A percentile compares a stretch with the other conserved stretches of the same genome.
phyloP scores from a whole-genome alignment of 2,888 invertebrate genomes.

The Drosophila anceps region DNA sequence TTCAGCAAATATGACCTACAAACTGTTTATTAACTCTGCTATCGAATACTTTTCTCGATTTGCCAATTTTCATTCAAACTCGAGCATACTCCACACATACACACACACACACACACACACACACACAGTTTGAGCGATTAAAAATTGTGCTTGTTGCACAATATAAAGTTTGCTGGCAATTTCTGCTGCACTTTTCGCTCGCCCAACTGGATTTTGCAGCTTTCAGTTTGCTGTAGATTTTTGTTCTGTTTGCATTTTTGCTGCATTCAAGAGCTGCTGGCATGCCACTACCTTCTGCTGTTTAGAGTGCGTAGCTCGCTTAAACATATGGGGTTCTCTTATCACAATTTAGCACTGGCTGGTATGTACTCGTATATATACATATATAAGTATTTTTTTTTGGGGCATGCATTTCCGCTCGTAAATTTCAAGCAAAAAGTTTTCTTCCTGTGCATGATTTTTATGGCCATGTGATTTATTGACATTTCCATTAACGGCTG shows the following conservation, averaged over 20 bases:
- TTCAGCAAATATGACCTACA: constrained; percentile 1
- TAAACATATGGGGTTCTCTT: constrained; percentile 35
- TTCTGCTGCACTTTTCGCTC: constrained; percentile 10
- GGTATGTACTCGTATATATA: constrained; percentile 3
- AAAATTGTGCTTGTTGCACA: constrained; percentile 31
- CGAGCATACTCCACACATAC: not conserved
- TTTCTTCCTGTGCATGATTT: constrained; percentile 77
- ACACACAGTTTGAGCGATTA: constrained; percentile 46
- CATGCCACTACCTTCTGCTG: not conserved
- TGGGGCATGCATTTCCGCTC: constrained; percentile 44
- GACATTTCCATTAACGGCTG: constrained; percentile 81
- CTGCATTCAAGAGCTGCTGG: constrained; percentile 7
- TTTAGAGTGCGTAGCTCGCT: constrained; percentile 17
- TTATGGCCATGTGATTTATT: constrained; percentile 72
- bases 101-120: constrained; percentile 2
- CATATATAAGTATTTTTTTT: constrained; percentile 1
- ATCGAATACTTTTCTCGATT: constrained; percentile 13
- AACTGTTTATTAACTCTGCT: constrained; percentile 6
- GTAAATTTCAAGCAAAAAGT: constrained; percentile 51
- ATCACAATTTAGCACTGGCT: constrained; percentile 36
- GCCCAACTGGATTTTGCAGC: not conserved
- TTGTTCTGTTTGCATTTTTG: constrained; percentile 6
- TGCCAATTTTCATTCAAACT: constrained; percentile 15
- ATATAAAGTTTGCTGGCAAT: not conserved
- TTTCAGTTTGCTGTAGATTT: not conserved